phyloP scores from a whole-genome alignment of 2,113 vertebrate genomes.

The Ptilonorhynchus violaceus region DNA sequence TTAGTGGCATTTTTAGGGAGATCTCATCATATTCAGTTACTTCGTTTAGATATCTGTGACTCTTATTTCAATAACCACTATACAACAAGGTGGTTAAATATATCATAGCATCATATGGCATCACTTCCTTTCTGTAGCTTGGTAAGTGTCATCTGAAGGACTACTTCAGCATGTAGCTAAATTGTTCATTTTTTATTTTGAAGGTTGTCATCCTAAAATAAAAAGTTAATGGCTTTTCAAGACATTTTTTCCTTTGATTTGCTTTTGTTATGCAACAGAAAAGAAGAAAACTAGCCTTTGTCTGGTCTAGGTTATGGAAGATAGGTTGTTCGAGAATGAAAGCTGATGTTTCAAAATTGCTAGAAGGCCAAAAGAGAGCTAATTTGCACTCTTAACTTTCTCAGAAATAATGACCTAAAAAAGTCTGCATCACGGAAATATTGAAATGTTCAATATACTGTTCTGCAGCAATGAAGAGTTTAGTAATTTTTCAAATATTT shows the following conservation, averaged over 20 bases:
- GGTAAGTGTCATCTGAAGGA: not conserved
- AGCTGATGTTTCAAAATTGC: not conserved
- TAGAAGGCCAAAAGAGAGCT: not conserved
- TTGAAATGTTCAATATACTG: not conserved
- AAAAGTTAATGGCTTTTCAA: not conserved
- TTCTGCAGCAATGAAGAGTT: not conserved
- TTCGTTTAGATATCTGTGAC: not conserved
- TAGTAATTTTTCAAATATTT: not conserved
- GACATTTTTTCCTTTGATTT: not conserved
- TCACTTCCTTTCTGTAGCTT: not conserved
- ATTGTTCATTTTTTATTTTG: not conserved
- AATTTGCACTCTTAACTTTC: not conserved
- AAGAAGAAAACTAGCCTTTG: not conserved
- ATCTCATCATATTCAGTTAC: not conserved
- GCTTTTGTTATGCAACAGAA: not conserved
- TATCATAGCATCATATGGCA: not conserved
- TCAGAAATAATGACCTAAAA: not conserved
- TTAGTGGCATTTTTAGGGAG: not conserved
- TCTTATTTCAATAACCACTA: not conserved
- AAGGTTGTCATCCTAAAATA: not conserved
- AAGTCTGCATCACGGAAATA: not conserved
- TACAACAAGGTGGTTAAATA: not conserved
- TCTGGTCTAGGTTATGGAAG: not conserved
- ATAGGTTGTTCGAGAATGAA: not conserved
- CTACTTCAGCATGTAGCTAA: not conserved